These are phyloP conservation scores for Gasteruption jaculator DNA, from an alignment of 2,888 invertebrate species.

Conservation along the genomic window DNA sequence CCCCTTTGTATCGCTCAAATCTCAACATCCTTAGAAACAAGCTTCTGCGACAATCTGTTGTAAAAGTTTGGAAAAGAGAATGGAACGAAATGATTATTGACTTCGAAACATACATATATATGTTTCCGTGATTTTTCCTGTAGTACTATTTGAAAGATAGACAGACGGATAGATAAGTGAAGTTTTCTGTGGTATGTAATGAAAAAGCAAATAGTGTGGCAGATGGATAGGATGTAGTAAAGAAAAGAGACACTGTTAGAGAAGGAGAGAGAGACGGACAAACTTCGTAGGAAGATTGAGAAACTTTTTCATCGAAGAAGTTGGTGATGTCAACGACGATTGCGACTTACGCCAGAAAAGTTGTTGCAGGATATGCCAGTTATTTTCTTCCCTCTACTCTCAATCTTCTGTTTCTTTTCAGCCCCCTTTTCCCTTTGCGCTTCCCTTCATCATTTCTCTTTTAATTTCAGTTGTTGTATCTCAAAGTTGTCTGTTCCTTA, in stretches of 20 bases:
- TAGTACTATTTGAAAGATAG: neutral
- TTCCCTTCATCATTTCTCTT: neutral
- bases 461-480: neutral
- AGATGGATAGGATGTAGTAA: no score
- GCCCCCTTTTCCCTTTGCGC: neutral
- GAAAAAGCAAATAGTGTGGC: no score
- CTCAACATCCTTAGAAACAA: no score
- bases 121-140: neutral
- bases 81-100: no score
- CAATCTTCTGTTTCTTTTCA: neutral
- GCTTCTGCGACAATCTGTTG: no score
- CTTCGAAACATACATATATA: no score
- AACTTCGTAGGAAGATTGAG: slow-evolving; percentile 27
- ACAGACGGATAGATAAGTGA: no score
- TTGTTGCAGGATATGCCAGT: slow-evolving; percentile 14
- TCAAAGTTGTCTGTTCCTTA: neutral
- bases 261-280: slow-evolving; percentile 11
- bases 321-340: slow-evolving; percentile 31
- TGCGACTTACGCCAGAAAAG: slow-evolving; percentile 28
- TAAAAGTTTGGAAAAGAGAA: no score
- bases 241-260: no score
- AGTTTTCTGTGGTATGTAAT: no score
- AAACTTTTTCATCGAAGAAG: slow-evolving; percentile 36
- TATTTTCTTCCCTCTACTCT: no score
- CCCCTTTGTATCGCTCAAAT: no score